phyloP scores from a whole-genome alignment of 2,888 invertebrate genomes.

The Cryptops parisi region DNA sequence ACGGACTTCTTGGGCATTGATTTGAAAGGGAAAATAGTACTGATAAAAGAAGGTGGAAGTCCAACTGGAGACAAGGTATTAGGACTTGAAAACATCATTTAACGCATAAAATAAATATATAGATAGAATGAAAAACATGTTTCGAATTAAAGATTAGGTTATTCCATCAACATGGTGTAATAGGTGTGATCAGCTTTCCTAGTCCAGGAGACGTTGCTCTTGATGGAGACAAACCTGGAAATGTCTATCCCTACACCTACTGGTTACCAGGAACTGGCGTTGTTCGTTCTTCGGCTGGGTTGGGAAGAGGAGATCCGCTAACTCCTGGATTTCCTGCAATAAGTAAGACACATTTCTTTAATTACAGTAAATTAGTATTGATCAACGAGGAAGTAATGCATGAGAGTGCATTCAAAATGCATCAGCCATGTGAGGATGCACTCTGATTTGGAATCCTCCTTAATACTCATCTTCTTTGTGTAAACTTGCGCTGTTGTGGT shows the following conservation, averaged over 20 bases:
- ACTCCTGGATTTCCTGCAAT: constrained; percentile 38
- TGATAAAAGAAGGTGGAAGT: background rate
- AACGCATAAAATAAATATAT: too few species aligned
- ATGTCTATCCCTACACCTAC: constrained; percentile 27
- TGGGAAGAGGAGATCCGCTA: constrained; percentile 35
- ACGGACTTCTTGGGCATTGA: background rate
- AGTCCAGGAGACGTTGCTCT: constrained; percentile 31
- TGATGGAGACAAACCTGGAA: constrained; percentile 5
- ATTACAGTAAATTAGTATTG: background rate
- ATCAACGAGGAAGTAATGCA: too few species aligned
- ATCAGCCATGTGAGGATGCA: too few species aligned
- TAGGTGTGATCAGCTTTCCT: constrained; percentile 33
- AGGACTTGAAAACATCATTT: too few species aligned
- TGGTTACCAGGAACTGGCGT: constrained; percentile 37
- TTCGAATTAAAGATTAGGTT: constrained; percentile 3
- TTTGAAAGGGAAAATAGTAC: background rate
- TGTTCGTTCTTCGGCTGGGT: constrained; percentile 34
- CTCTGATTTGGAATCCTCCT: too few species aligned
- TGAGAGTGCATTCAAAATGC: too few species aligned
- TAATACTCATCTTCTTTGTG: too few species aligned
- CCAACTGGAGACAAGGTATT: constrained; percentile 9
- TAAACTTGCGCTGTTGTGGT: too few species aligned
- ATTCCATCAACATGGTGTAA: constrained; percentile 25
- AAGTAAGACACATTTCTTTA: constrained; percentile 23
- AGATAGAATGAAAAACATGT: too few species aligned